These are phyloP conservation scores for Crotalus viridis DNA, from an alignment of 2,113 vertebrate species.

Conservation along the genomic window DNA sequence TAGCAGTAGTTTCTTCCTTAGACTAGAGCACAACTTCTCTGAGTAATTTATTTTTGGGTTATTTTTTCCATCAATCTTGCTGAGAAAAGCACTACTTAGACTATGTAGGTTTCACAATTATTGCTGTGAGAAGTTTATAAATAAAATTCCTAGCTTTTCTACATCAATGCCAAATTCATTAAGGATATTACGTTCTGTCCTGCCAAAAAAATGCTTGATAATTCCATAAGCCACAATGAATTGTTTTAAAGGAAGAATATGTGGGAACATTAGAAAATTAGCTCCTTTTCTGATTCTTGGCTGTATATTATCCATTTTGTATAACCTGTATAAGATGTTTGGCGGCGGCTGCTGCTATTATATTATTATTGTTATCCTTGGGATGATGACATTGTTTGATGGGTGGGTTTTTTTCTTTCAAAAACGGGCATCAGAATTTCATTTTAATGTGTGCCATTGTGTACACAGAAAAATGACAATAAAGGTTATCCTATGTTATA, in stretches of 20 bases:
- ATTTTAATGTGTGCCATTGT: not conserved
- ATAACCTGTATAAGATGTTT: not conserved
- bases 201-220: not conserved
- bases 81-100: not conserved
- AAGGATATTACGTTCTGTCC: not conserved
- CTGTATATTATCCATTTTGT: not conserved
- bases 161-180: not conserved
- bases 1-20: not conserved
- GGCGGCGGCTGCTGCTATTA: not conserved
- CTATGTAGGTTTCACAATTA: not conserved
- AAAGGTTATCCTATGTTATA: not conserved
- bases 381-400: not conserved
- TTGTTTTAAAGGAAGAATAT: not conserved
- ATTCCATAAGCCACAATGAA: not conserved
- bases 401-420: not conserved
- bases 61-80: not conserved
- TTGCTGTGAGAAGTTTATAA: not conserved
- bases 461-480: not conserved
- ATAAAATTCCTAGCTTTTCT: not conserved
- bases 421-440: not conserved
- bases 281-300: not conserved
- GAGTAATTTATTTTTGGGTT: not conserved
- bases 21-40: not conserved
- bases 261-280: not conserved
- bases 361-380: not conserved